Base-by-base conservation (phyloP, 2,888 invertebrate species). In the Entomobrya proxima region DNA sequence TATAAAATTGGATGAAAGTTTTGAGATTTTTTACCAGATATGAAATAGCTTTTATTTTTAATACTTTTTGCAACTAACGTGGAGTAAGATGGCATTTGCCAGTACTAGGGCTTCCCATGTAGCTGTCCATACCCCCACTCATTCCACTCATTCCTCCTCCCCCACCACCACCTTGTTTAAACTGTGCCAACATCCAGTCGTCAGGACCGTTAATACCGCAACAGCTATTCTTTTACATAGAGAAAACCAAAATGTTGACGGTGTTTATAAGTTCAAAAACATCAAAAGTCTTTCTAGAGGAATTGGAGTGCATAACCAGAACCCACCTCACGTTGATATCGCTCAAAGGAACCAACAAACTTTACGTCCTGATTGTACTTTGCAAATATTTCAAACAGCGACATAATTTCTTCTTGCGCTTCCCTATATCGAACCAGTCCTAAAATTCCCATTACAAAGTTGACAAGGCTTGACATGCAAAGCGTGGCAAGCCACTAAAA, bases 181-280 rank as follows among this genome's bases (percentile, higher is more conserved):
- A 24, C 64, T 89, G 89, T 5, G 88, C 79, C 72, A 88, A 67
- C 18, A 89, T 74, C 90, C 90, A 90, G 69, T 90, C 90, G 30
- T 90, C 88, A n/a, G 88, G 85, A 30, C 88, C 87, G 35, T 88
- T 88, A 30, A 89, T 69, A 7, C 89, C 89, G 75, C 89, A 89
- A 40, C 89, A 89, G 27, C 81, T 86, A 55, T 88, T 82, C 89
- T 89, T 75, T 75, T 52, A 9, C 55, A 32, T 11, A 55, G 44
- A 0, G 32, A 50, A 24, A 18, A 58, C 6, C 6, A 27, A 13
- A 7, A 5, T 2, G 55, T 6, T 13, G 24, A 11, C 5, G 4
- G 24, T 18, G 5, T 4, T 21, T 4, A 55, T 55, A n/a, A 52
- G 6, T 5, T 24, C 24, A 58, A 27, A 58, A 58, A 58, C n/a